Conservation (phyloP, 2,888 invertebrate genomes). For the Spisula subtruncata region DNA sequence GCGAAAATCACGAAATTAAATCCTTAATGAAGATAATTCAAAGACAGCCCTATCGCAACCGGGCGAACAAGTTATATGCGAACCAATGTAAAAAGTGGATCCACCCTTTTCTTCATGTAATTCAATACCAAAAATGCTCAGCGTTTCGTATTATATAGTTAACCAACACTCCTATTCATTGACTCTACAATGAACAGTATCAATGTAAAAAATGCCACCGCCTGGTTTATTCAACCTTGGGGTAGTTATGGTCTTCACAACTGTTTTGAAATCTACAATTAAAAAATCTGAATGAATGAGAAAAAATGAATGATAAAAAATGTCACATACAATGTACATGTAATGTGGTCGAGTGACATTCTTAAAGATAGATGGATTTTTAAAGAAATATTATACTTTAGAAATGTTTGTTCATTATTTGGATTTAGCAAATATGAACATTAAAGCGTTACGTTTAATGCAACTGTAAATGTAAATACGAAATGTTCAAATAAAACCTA, state of each 20-base stretch:
- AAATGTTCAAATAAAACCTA: no score
- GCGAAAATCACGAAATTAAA: slow-evolving; percentile 27
- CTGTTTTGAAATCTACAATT: neutral
- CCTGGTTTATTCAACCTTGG: neutral
- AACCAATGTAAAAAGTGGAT: neutral
- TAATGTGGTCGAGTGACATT: no score
- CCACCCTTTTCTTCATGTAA: slow-evolving; percentile 26
- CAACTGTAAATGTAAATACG: no score
- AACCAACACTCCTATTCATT: slow-evolving; percentile 8
- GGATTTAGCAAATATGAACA: no score
- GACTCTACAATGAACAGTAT: neutral
- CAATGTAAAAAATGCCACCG: neutral
- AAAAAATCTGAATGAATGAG: no score
- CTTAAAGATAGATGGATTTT: no score
- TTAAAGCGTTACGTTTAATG: no score
- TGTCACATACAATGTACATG: no score
- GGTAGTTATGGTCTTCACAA: neutral
- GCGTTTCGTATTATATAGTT: neutral
- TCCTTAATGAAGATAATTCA: neutral
- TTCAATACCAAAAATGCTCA: neutral
- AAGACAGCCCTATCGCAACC: neutral
- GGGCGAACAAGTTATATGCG: neutral
- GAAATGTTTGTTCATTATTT: no score
- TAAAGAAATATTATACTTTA: no score
- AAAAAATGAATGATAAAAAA: no score